phyloP scores from a whole-genome alignment of 2,113 vertebrate genomes.

The Rana temporaria region DNA sequence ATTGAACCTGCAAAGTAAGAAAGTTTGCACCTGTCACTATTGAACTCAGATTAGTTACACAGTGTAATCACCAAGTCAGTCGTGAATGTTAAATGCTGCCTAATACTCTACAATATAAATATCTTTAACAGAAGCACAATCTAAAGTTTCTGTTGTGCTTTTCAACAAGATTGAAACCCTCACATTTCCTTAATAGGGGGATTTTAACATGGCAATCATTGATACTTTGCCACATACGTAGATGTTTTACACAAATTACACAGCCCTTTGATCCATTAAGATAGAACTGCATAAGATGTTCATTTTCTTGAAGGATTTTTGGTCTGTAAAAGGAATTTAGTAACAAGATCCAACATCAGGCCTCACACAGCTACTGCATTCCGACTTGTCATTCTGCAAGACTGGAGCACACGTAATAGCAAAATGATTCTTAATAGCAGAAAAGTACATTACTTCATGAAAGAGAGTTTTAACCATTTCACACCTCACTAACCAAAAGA shows the following conservation, averaged over 20 bases:
- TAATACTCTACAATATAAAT: slow-evolving; percentile 62
- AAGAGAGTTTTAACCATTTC: slow-evolving; percentile 69
- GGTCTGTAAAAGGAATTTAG: slow-evolving; percentile 62
- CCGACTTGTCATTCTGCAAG: slow-evolving; percentile 57
- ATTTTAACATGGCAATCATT: slow-evolving; percentile 53
- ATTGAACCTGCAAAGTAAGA: slow-evolving; percentile 58
- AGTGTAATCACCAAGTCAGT: slow-evolving; percentile 57
- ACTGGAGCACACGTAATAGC: slow-evolving; percentile 60
- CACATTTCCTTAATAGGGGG: slow-evolving; percentile 35
- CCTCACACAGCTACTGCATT: slow-evolving; percentile 57
- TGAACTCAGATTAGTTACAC: slow-evolving; percentile 60
- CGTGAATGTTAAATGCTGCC: slow-evolving; percentile 56
- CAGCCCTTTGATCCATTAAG: slow-evolving; percentile 62
- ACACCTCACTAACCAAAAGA: slow-evolving; percentile 11
- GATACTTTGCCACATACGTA: slow-evolving; percentile 43
- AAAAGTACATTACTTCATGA: slow-evolving; percentile 61
- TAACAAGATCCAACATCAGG: slow-evolving; percentile 64
- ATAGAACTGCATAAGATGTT: slow-evolving; percentile 54
- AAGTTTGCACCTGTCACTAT: slow-evolving; percentile 67
- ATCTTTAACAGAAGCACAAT: slow-evolving; percentile 55
- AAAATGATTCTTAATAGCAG: slow-evolving; percentile 65
- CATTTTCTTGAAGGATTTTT: slow-evolving; percentile 66
- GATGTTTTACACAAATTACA: slow-evolving; percentile 59
- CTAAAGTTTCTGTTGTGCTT: slow-evolving; percentile 58
- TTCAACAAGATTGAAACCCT: slow-evolving; percentile 45